Evolutionary conservation across 2,888 invertebrate genomes (phyloP), one percentile per base, ranked within the genome.

Genomic region (Odontothrips loti): DNA sequence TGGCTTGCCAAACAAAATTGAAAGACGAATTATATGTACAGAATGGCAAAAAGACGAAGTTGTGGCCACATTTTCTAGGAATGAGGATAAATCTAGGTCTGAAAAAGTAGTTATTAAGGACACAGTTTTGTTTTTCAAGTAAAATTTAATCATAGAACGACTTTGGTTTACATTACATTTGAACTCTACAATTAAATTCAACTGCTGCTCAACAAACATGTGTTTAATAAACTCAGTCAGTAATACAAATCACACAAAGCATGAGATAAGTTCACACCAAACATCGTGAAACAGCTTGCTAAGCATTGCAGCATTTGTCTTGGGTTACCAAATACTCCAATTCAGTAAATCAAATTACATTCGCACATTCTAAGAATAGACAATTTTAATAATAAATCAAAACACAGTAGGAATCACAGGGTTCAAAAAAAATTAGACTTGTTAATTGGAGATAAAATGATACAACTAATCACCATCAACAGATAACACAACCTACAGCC

Each of bases 121-220:
- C 6, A 58, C 15, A 58, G 17, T 15, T 58, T 58, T 58, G 6
- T 15, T n/a, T 43, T 43, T 43, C 34, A 43, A 43, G 2, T 43
- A 43, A 75, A 9, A 75, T 75, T 75, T 75, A 11, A 75, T 75
- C 68, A 23, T 75, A 27, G 9, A 75, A 75, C 23, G 68, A 75
- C 68, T 75, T 75, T 75, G 68, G 68, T 75, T 58, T 58, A 75
- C 68, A 75, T 75, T 75, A 27, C 34, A 58, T 17, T 20, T 58
- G 17, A 58, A 58, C 17, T 58, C 58, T 17, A 17, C 58, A 58
- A 58, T 20, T 43, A 17, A 27, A 12, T 58, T 58, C 17, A 58
- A 17, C 20, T 58, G 58, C 10, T 58, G 58, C 58, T 75, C 68
- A 75, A 23, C 23, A 27, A 75, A 75, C 9, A n/a, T 58, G 58